A percentile compares a stretch with the other conserved stretches of the same genome.
Conservation (phyloP, 92 coral and sea anemone species). For the Micromussa lordhowensis region DNA sequence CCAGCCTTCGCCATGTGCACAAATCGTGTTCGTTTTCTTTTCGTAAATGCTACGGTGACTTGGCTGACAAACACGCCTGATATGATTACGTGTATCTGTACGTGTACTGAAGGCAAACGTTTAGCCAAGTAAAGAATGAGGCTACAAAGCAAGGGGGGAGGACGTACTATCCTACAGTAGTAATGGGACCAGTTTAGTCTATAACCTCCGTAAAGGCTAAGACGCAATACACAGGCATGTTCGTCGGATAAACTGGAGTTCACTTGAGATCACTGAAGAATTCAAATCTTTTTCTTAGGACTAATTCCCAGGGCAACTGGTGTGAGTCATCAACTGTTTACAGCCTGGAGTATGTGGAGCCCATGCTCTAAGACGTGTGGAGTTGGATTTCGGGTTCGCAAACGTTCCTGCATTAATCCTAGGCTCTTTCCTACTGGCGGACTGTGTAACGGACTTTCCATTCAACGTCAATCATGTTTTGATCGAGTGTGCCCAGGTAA, state of each 20-base stretch:
- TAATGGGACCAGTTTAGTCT: no score
- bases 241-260: no score
- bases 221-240: neutral
- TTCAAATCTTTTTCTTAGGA: constrained; percentile 18
- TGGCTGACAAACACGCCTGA: no score
- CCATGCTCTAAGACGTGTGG: constrained; percentile 85
- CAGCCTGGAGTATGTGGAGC: constrained; percentile 81
- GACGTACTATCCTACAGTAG: no score
- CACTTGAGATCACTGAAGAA: neutral
- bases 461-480: constrained; percentile 72
- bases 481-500: constrained; percentile 65
- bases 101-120: neutral
- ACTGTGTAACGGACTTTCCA: constrained; percentile 63
- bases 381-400: constrained; percentile 74
- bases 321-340: constrained; percentile 50
- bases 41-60: no score
- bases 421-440: constrained; percentile 59
- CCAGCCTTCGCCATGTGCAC: no score
- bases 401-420: constrained; percentile 76
- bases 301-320: constrained; percentile 14
- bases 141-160: no score
- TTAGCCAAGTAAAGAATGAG: neutral
- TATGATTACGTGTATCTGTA: no score
- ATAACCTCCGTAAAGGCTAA: no score
- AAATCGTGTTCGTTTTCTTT: no score